Evolutionary conservation across 2,888 invertebrate genomes (phyloP), one percentile per base, ranked within the genome.

Genomic region (Gymnoscelis rufifasciata): DNA sequence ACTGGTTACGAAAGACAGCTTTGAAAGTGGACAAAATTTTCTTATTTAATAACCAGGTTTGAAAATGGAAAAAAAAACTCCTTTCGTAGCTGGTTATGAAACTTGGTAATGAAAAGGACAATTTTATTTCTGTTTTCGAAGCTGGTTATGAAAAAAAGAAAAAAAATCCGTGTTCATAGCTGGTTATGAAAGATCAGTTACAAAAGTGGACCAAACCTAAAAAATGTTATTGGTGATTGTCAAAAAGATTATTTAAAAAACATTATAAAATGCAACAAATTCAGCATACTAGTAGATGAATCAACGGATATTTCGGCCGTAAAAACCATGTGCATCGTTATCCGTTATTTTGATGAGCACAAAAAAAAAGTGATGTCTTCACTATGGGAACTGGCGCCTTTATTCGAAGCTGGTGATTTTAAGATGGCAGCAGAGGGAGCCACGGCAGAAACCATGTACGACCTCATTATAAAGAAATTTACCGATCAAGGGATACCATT

Each of bases 351-450:
- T 11, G 27, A 36, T 28, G 27, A 26, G 4, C 12, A 41, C 7
- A 8, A 11, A 12, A 42, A 23, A 7, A 28, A 42, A 36, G n/a
- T 35, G n/a, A 4, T 35, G 28, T 15, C 8, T 1, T 29, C 2
- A 7, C 11, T 36, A 13, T 42, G 42, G 42, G 36, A 36, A 7
- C 28, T 42, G n/a, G 11, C 8, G 13, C 28, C 28, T 2, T 23
- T 42, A 23, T 36, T 29, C 12, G 29, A 28, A 8, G 8, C 1
- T 7, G 42, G 13, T 23, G 38, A 44, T 38, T 31, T 30, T 12
- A 45, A 3, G 45, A 45, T 7, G 45, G 45, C n/a, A 28, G 37
- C 37, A 40, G 40, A 46, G 40, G 46, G 46, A 36, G 1, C 1
- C 11, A 1, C 13, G 4, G 26, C 26, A 7, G 8, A 26, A 3